Conservation (phyloP, 2,113 vertebrate genomes). For the Misgurnus anguillicaudatus region DNA sequence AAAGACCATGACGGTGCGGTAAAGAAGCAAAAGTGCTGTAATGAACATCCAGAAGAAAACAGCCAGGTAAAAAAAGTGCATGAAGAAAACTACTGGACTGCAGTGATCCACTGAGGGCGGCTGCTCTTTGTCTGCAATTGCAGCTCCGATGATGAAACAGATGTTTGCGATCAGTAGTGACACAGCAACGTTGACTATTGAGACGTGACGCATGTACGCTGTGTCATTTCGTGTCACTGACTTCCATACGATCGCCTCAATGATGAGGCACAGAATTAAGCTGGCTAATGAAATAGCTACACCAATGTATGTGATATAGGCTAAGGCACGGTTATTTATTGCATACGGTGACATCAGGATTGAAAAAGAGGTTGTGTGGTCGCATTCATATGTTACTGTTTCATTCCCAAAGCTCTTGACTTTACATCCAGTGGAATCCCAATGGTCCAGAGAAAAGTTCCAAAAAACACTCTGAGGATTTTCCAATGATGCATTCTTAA, state of each 20-base stretch:
- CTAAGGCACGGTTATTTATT: not conserved
- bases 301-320: constrained; percentile 68
- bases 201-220: constrained; percentile 83
- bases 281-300: constrained; percentile 79
- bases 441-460: constrained; percentile 70
- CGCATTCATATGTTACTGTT: constrained; percentile 71
- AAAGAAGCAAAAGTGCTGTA: constrained; percentile 82
- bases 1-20: constrained; percentile 80
- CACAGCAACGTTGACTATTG: constrained; percentile 81
- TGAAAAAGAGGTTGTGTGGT: constrained; percentile 83
- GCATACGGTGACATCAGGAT: constrained; percentile 79
- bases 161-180: constrained; percentile 79
- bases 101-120: constrained; percentile 63
- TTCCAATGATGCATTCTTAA: constrained; percentile 62
- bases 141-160: constrained; percentile 79
- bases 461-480: constrained; percentile 79
- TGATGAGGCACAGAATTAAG: constrained; percentile 77
- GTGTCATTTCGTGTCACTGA: constrained; percentile 75
- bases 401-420: not conserved
- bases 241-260: constrained; percentile 81
- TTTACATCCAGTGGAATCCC: constrained; percentile 71
- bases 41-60: constrained; percentile 93
- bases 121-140: constrained; percentile 42
- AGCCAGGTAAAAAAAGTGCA: constrained; percentile 86
- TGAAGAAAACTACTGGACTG: constrained; percentile 82